phyloP scores from a whole-genome alignment of 1,140 invertebrate species.

The Dermatophagoides farinae region DNA sequence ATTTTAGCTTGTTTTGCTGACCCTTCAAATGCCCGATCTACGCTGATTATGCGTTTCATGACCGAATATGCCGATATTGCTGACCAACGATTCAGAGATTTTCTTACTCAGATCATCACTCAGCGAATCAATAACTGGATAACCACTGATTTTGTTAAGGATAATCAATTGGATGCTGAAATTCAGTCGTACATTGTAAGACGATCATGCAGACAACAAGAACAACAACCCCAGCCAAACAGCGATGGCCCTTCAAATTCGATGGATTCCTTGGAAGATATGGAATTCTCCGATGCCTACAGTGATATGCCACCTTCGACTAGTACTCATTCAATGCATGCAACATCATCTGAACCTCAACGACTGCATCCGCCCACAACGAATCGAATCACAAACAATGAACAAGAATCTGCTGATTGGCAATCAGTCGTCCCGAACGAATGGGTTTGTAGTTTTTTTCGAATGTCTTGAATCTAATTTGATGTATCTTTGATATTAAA shows the following conservation, averaged over 20 bases:
- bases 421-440: background rate
- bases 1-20: background rate
- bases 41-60: background rate
- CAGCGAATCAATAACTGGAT: no score
- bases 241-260: background rate
- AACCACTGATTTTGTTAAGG: no score
- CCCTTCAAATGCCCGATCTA: background rate
- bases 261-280: background rate
- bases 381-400: no score
- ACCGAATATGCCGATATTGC: no score
- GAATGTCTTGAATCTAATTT: no score
- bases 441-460: constrained; percentile 4
- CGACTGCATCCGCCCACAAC: background rate
- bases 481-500: background rate
- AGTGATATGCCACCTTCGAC: constrained; percentile 20
- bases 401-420: background rate
- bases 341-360: background rate
- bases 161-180: no score
- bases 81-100: no score
- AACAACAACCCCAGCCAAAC: background rate
- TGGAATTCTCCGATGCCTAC: constrained; percentile 3
- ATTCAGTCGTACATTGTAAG: no score
- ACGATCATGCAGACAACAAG: background rate
- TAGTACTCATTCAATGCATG: background rate
- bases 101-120: no score